These are phyloP conservation scores for Saguinus midas DNA, from an alignment of 2,113 vertebrate genomes.

Conservation along the genomic window DNA sequence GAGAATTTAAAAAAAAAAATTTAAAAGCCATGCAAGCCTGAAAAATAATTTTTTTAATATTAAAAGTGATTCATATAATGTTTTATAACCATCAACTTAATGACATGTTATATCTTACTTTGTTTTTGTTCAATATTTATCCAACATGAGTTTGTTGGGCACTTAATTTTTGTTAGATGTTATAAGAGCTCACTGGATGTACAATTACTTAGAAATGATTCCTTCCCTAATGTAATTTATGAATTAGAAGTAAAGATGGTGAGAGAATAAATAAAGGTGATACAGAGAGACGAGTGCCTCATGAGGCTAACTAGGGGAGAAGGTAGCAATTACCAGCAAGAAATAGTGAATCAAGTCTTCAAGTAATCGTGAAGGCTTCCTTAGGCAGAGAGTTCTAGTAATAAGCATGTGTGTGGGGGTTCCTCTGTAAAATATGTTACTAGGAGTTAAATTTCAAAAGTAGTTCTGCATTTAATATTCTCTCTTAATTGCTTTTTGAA, in stretches of 20 bases:
- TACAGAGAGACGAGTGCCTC: not conserved
- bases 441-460: not conserved
- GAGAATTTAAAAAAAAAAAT: not conserved
- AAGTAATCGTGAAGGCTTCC: not conserved
- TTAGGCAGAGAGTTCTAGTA: not conserved
- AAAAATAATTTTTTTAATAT: not conserved
- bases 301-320: not conserved
- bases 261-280: not conserved
- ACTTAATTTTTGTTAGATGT: not conserved
- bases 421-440: not conserved
- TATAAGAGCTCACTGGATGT: not conserved
- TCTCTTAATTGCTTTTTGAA: not conserved
- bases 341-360: not conserved
- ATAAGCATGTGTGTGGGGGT: not conserved
- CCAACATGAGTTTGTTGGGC: not conserved
- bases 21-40: too few relatives aligned
- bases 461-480: not conserved
- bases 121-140: not conserved
- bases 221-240: not conserved
- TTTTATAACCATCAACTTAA: not conserved
- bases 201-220: not conserved
- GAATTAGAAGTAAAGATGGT: not conserved
- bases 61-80: not conserved
- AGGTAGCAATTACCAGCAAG: not conserved
- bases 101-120: not conserved